phyloP scores from a whole-genome alignment of 2,888 invertebrate species.

The Meiosimyza decipiens region DNA sequence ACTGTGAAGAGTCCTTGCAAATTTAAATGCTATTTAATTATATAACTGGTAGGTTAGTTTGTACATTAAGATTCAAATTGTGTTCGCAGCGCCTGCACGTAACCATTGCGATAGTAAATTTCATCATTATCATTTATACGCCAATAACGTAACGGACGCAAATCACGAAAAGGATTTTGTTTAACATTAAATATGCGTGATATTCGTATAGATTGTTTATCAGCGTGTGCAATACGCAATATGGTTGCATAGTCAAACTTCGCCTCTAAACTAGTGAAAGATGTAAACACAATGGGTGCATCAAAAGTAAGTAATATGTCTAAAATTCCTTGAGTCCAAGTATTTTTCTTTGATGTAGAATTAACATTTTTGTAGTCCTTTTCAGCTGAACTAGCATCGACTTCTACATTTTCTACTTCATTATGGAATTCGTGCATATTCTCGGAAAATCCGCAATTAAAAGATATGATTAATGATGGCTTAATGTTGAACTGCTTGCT shows the following conservation, averaged over 20 bases:
- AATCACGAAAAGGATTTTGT: constrained; percentile 57
- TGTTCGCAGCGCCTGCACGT: constrained; percentile 52
- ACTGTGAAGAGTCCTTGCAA: not conserved
- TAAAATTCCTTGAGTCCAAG: constrained; percentile 47
- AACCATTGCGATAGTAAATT: constrained; percentile 57
- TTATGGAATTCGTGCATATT: constrained; percentile 27
- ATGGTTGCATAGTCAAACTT: constrained; percentile 52
- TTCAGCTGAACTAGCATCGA: too few species aligned
- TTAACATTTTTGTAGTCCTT: not conserved
- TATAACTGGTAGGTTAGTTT: too few species aligned
- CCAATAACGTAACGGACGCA: constrained; percentile 54
- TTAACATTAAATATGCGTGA: constrained; percentile 46
- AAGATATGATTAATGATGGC: constrained; percentile 53
- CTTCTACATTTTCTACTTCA: not conserved
- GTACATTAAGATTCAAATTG: constrained; percentile 25
- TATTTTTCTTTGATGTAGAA: constrained; percentile 21
- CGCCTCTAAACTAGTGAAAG: constrained; percentile 52
- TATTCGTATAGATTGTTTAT: constrained; percentile 41
- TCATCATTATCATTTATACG: constrained; percentile 48
- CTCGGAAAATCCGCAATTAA: constrained; percentile 58
- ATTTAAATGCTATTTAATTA: too few species aligned
- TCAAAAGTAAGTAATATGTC: constrained; percentile 49
- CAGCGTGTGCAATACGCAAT: constrained; percentile 34
- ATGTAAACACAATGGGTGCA: constrained; percentile 59
- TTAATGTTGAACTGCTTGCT: constrained; percentile 33